Base-by-base conservation (phyloP, 2,797 vertebrate species). In the Lithobates sylvaticus region DNA sequence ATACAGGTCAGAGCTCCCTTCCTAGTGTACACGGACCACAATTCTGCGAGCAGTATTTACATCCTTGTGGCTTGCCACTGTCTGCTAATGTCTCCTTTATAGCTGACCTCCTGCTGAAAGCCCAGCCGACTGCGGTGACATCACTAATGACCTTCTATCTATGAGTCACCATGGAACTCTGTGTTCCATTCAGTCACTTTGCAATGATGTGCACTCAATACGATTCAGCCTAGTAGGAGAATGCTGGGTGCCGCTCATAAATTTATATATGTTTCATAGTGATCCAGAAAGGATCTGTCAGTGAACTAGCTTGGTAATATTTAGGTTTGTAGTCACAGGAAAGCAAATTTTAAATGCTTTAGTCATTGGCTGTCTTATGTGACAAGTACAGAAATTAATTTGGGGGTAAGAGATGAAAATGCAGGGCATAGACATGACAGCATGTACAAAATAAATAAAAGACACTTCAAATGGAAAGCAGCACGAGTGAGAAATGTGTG, bases 1-100 rank as follows among this genome's bases (percentile, higher is more conserved):
- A 74, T 87, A 18, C 16, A 39, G 86, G 80, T 87, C 81, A 87
- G 12, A 75, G 81, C 58, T 42, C 16, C 58, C 78, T 64, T 86
- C 61, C 74, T 77, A 27, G 82, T 58, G 26, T 54, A 47, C 47
- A 70, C 58, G n/a, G 10, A 39, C 29, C 23, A 58, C 39, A 47
- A 34, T 26, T 67, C 9, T 71, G 80, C 7, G 5, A 71, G 79
- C 23, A 42, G 21, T 72, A 50, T 83, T 83, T 71, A 69, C 84
- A 73, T 77, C 58, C 61, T 50, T 79, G 74, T 78, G 83, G 65
- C n/a, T 84, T 84, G 47, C 10, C 50, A 32, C 75, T 72, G 47
- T 70, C 75, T 77, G 67, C 12, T 71, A 27, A 74, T 47, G 54
- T 50, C 54, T 82, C n/a, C 36, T 44, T 18, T 23, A 13, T 64